phyloP scores from a whole-genome alignment of 2,797 vertebrate genomes.

The Spinibarbus caldwelli region DNA sequence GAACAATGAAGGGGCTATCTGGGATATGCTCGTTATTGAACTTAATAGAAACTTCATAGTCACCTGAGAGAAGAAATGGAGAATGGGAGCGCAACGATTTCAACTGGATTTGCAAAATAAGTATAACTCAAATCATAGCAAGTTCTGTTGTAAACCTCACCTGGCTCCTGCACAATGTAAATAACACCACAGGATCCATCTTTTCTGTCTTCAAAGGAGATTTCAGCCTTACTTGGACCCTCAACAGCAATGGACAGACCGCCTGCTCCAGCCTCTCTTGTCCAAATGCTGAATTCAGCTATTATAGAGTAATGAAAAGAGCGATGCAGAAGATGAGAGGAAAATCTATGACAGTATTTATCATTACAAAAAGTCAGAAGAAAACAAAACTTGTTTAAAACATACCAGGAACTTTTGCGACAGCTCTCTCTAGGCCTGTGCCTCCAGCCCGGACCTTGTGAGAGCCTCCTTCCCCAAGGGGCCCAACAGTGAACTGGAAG shows the following conservation, averaged over 20 bases:
- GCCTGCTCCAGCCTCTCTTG: conserved; percentile 90
- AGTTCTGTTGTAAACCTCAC: conserved; percentile 63
- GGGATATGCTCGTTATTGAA: conserved; percentile 98
- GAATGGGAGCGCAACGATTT: not conserved
- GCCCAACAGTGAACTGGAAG: conserved; percentile 97
- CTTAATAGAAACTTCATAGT: conserved; percentile 98
- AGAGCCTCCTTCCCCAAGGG: conserved; percentile 91
- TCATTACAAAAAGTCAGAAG: not conserved
- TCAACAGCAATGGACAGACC: conserved; percentile 92
- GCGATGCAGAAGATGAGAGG: not conserved
- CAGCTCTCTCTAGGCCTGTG: conserved; percentile 88
- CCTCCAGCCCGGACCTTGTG: conserved; percentile 95
- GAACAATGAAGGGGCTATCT: conserved; percentile 95
- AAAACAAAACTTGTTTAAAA: conserved; percentile 16
- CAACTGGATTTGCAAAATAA: not conserved
- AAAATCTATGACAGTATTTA: not conserved
- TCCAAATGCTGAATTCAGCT: conserved; percentile 97
- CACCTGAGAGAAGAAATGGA: conserved; percentile 74
- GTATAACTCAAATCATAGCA: not conserved
- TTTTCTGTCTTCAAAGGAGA: conserved; percentile 92
- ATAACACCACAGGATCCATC: conserved; percentile 94
- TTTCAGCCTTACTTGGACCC: conserved; percentile 93
- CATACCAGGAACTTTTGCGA: conserved; percentile 88
- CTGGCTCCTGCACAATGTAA: conserved; percentile 92
- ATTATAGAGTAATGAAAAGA: not conserved